These are phyloP conservation scores for Stigmatopora nigra DNA, from an alignment of 2,113 vertebrate species.

Conservation along the genomic window DNA sequence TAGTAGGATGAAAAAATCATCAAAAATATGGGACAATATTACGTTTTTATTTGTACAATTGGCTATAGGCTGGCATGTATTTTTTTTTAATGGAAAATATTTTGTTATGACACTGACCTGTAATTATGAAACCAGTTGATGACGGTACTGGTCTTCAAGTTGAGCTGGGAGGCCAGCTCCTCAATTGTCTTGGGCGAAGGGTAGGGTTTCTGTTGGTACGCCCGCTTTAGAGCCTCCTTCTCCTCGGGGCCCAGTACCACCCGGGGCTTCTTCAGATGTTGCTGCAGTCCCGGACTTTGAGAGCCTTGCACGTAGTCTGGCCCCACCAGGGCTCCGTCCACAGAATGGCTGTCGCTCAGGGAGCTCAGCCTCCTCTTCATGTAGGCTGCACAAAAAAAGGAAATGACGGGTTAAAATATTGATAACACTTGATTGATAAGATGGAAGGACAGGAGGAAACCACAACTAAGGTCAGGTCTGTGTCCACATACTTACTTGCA, in stretches of 20 bases:
- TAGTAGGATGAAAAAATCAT: too few relatives aligned
- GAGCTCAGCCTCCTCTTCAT: conserved; percentile 95
- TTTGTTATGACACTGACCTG: conserved; percentile 70
- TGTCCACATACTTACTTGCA: too few relatives aligned
- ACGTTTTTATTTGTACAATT: too few relatives aligned
- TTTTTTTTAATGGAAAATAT: too few relatives aligned
- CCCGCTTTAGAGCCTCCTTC: conserved; percentile 86
- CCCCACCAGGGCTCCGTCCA: conserved; percentile 72
- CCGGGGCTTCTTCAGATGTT: conserved; percentile 88
- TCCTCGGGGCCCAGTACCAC: conserved; percentile 93
- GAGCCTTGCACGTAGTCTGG: conserved; percentile 83
- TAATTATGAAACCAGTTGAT: conserved; percentile 99
- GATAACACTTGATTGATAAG: too few relatives aligned
- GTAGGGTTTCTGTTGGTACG: conserved; percentile 97
- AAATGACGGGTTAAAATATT: background rate
- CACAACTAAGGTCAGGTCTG: too few relatives aligned
- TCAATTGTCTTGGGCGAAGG: conserved; percentile 96
- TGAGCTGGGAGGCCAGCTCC: conserved; percentile 95
- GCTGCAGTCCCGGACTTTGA: conserved; percentile 81
- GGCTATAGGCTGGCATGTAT: too few relatives aligned
- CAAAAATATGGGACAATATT: too few relatives aligned
- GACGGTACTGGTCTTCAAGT: conserved; percentile 97
- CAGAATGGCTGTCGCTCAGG: conserved; percentile 83
- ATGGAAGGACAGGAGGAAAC: too few relatives aligned
- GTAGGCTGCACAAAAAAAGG: conserved; percentile 72